Base-by-base conservation (phyloP, 2,888 invertebrate species). In the Orgyia antiqua region DNA sequence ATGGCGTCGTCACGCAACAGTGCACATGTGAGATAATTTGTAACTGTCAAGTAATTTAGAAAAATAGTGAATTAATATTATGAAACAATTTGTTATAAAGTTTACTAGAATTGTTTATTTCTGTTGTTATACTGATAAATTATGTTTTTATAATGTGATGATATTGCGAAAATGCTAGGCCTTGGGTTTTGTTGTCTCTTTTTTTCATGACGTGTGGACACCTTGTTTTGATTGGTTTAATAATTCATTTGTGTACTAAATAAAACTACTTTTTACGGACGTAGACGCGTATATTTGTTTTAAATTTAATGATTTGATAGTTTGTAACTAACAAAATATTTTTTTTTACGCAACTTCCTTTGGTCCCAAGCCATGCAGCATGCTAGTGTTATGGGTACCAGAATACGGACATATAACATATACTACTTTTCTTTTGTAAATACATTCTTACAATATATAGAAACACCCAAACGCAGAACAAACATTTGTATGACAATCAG, bases 41-140 rank as follows among this genome's bases (percentile, higher is more conserved):
- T 79, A 74, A 73, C 72, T 75, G 80, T 78, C 80, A 76, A 63
- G 68, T 67, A 62, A 69, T 70, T 71, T 71, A 67, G n/a, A 68
- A 64, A 68, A 64, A 67, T 58, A 51, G 51, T 39, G 63, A 67
- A 67, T 76, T 74, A 69, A 70, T 74, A 42, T 59, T 69, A 64
- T 72, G 63, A 55, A 61, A 59, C 71, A 64, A 72, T 75, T 76
- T 72, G 73, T 77, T 69, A 68, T 51, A 39, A 54, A 53, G 44
- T 64, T 55, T 51, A 59, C 33, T 33, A 51, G 25, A 52, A 58
- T 54, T 52, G 64, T 66, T 68, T 76, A 73, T 77, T 70, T 65
- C 52, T 42, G 52, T 49, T 51, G 42, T 50, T 39, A 39, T 29
- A 33, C 41, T 47, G 40, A 46, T 62, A 58, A 62, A 62, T 54